Evolutionary conservation across 1,140 invertebrate genomes (phyloP).

Genomic region (Drosophila hydei): DNA sequence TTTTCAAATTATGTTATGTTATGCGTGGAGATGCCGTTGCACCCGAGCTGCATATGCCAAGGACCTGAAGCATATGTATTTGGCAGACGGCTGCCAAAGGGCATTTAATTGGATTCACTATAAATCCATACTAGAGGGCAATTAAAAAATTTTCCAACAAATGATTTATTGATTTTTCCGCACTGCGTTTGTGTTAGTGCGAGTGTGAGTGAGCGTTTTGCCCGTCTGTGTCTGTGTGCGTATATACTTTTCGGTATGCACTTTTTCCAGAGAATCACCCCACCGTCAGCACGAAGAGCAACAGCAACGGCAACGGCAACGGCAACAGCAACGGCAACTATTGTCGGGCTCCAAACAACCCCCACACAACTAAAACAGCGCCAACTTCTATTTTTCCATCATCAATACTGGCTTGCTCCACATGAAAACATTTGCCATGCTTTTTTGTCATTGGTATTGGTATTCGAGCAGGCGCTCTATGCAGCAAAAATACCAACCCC

Average conservation of each 20-base stretch:
- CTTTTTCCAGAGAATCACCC: slow-evolving; percentile 80
- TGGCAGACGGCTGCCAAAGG: not conserved
- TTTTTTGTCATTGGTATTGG: slow-evolving; percentile 53
- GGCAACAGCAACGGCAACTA: slow-evolving; percentile 20
- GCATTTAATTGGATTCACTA: not conserved
- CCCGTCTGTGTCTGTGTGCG: slow-evolving; percentile 58
- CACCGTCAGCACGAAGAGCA: slow-evolving; percentile 25
- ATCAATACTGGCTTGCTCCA: slow-evolving; percentile 74
- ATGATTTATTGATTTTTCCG: slow-evolving; percentile 82
- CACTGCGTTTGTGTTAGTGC: slow-evolving; percentile 53
- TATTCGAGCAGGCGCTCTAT: slow-evolving; percentile 78
- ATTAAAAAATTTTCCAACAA: slow-evolving; percentile 68
- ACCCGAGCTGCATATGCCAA: not conserved
- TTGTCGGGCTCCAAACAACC: slow-evolving; percentile 58
- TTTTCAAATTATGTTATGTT: not conserved
- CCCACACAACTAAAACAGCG: slow-evolving; percentile 77
- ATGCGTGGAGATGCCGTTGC: not conserved
- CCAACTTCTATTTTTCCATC: slow-evolving; percentile 82
- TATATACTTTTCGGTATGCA: slow-evolving; percentile 80
- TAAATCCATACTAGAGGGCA: slow-evolving; percentile 8
- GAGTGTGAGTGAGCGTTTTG: slow-evolving; percentile 29
- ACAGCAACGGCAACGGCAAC: slow-evolving; percentile 13
- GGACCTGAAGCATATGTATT: not conserved
- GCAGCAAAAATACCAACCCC: slow-evolving; percentile 61
- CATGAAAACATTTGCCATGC: slow-evolving; percentile 47